These are phyloP conservation scores for Isurus oxyrinchus DNA, from an alignment of 2,113 vertebrate species.

Conservation along the genomic window DNA sequence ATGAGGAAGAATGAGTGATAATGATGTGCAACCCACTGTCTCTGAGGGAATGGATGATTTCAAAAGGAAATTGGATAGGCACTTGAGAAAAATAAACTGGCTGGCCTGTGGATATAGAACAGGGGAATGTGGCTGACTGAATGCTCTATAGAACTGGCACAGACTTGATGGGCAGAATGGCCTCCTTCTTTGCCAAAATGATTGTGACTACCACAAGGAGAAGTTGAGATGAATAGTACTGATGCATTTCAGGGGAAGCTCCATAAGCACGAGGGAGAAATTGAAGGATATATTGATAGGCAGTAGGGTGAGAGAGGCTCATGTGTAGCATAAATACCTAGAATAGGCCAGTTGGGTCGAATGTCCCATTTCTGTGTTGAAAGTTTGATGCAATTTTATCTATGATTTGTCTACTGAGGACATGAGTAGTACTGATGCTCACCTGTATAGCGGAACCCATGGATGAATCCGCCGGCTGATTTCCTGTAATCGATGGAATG, in stretches of 20 bases:
- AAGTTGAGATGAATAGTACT: too few relatives aligned
- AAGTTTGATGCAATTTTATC: neutral
- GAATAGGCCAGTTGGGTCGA: neutral
- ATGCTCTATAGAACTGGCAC: too few relatives aligned
- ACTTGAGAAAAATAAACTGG: too few relatives aligned
- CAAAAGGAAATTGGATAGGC: too few relatives aligned
- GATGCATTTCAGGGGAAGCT: neutral
- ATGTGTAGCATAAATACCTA: neutral
- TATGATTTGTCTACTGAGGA: neutral
- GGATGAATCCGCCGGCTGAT: slow-evolving; percentile 90
- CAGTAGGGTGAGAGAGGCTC: neutral
- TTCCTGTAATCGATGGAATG: slow-evolving; percentile 86
- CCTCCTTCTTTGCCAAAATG: too few relatives aligned
- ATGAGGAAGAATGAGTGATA: too few relatives aligned
- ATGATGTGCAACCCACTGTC: too few relatives aligned
- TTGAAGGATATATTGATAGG: neutral
- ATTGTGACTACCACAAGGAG: too few relatives aligned
- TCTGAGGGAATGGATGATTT: too few relatives aligned
- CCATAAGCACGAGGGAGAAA: neutral
- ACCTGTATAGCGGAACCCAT: slow-evolving; percentile 97
- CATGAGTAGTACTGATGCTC: slow-evolving; percentile 42
- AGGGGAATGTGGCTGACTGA: too few relatives aligned
- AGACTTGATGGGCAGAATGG: too few relatives aligned
- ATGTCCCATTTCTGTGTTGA: neutral
- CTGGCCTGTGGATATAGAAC: too few relatives aligned